Base-by-base conservation (phyloP, 2,113 vertebrate genomes). In the Plecotus auritus region DNA sequence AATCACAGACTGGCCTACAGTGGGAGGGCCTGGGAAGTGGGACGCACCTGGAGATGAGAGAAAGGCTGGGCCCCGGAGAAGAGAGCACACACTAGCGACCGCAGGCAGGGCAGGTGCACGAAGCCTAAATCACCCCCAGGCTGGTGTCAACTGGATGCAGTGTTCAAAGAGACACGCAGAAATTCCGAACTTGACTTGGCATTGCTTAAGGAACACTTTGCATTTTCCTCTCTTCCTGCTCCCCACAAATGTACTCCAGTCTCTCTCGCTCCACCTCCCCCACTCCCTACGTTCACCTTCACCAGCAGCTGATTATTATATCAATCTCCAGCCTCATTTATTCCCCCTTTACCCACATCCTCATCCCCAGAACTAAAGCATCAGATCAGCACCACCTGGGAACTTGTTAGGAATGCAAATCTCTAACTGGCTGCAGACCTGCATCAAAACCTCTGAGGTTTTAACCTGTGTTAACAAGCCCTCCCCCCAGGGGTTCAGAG, bases 191-290 rank as follows among this genome's bases (percentile, higher is more conserved):
- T 69, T 12, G 20, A 37, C 45, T 40, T 23, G 17, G 35, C 42
- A 23, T 70, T 42, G 45, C n/a, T 40, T 20, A 12, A 76, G 26
- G 51, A 70, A 42, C 4, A 2, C 17, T 35, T 22, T 45, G 22
- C 20, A 0, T 47, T 37, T 66, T 45, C 66, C 47, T 54, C 17
- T 51, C 30, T 23, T 35, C n/a, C 47, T 56, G 5, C 59, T 59
- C 35, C 23, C 42, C 35, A 13, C 20, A 6, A 16, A 14, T 1
- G 14, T 5, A 1, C 32, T 18, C 3, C 3, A 22, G 2, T n/a
- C 64, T 32, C 30, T 37, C 10, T 18, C 6, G 40, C 32, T 18
- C 26, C 22, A 22, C 13, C n/a, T 72, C 35, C 6, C 0, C 54
- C 54, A 56, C 18, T 7, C 1, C 54, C 64, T 78, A 80, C 20